phyloP scores from a whole-genome alignment of 2,888 invertebrate genomes.

The Tinea semifulvella region DNA sequence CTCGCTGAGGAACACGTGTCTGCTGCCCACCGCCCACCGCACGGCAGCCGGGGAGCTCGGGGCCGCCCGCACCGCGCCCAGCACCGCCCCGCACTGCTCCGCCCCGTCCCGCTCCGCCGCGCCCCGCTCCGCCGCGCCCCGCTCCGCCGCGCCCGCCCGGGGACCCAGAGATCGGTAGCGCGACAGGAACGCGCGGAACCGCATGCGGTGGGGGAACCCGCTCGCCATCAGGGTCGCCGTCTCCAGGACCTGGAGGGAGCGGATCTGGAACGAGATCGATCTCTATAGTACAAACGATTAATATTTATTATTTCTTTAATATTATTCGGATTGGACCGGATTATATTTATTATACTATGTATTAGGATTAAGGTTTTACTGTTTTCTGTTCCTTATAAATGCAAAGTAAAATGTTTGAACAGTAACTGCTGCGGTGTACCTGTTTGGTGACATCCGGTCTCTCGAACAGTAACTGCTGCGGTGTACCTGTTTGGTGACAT shows the following conservation, averaged over 20 bases:
- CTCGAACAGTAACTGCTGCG: no score
- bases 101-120: constrained; percentile 69
- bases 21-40: constrained; percentile 90
- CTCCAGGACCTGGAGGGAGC: constrained; percentile 90
- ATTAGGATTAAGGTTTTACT: no score
- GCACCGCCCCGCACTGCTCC: constrained; percentile 74
- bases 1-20: constrained; percentile 94
- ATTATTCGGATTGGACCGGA: no score
- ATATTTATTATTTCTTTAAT: no score
- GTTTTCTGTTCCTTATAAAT: no score
- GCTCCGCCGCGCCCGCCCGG: constrained; percentile 74
- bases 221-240: constrained; percentile 96
- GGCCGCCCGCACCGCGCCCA: constrained; percentile 81
- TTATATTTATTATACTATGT: no score
- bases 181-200: constrained; percentile 90
- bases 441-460: no score
- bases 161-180: constrained; percentile 87
- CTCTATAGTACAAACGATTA: constrained; percentile 85
- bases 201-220: constrained; percentile 94
- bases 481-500: no score
- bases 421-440: no score
- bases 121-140: constrained; percentile 79
- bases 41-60: constrained; percentile 70
- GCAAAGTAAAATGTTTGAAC: no score
- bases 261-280: constrained; percentile 88